These are phyloP conservation scores for Hirtodrosophila alboralis DNA, from an alignment of 2,888 invertebrate species.

Conservation along the genomic window DNA sequence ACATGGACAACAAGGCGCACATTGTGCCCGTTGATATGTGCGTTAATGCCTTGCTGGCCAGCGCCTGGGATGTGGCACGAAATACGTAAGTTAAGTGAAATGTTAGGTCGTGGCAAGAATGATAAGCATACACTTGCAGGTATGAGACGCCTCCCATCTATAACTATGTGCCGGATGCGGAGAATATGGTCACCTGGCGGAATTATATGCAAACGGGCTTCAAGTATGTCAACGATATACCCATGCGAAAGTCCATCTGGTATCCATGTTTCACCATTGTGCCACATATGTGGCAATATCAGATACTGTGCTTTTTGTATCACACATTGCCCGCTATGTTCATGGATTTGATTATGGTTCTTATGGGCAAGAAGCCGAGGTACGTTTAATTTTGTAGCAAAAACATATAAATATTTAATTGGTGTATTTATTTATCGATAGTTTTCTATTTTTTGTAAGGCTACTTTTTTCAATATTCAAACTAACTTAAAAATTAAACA, in stretches of 20 bases:
- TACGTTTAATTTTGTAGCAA: slow-evolving; percentile 56
- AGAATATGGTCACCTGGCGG: slow-evolving; percentile 93
- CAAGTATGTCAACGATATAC: slow-evolving; percentile 85
- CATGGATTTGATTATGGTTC: slow-evolving; percentile 85
- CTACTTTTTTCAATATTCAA: no score
- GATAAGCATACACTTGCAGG: slow-evolving; percentile 34
- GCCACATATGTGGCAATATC: slow-evolving; percentile 84
- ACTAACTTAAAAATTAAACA: no score
- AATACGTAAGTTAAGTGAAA: slow-evolving; percentile 72
- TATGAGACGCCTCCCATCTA: slow-evolving; percentile 85
- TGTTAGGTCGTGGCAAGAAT: neutral
- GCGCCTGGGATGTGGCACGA: slow-evolving; percentile 85
- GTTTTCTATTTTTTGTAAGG: no score
- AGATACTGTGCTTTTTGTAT: slow-evolving; percentile 86
- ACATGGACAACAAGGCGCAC: slow-evolving; percentile 83
- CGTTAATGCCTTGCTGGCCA: slow-evolving; percentile 85
- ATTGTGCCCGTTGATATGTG: slow-evolving; percentile 85
- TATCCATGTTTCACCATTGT: slow-evolving; percentile 86
- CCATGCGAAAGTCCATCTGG: slow-evolving; percentile 89
- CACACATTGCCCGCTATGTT: slow-evolving; percentile 88
- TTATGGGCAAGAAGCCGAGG: slow-evolving; percentile 83
- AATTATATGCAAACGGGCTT: slow-evolving; percentile 86
- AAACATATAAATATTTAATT: no score
- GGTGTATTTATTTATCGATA: no score
- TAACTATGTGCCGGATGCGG: slow-evolving; percentile 93